Evolutionary conservation across 2,113 vertebrate species (phyloP).

Genomic region (Nettapus auritus): DNA sequence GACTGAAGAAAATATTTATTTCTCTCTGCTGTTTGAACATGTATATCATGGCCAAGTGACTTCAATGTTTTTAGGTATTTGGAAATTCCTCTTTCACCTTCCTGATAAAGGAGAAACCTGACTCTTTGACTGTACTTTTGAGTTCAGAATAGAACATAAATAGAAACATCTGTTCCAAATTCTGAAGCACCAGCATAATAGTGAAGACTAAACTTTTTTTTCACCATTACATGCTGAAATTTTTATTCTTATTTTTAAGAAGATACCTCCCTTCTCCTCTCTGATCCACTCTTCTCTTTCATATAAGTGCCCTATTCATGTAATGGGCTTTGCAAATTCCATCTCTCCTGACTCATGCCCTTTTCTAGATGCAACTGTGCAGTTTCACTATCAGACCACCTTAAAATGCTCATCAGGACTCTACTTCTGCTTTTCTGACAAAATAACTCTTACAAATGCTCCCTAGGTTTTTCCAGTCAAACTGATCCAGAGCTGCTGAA

Average conservation of each 20-base stretch:
- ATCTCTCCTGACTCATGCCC: rapidly evolving
- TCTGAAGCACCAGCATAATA: not conserved
- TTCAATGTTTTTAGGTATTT: not conserved
- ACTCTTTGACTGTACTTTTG: not conserved
- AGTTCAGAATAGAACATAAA: not conserved
- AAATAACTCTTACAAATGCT: not conserved
- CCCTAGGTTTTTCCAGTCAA: not conserved
- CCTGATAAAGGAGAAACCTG: not conserved
- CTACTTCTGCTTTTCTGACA: not conserved
- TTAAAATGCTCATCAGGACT: not conserved
- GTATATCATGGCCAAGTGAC: not conserved
- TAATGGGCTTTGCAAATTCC: not conserved
- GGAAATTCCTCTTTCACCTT: not conserved
- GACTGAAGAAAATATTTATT: not conserved
- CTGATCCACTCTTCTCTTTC: not conserved
- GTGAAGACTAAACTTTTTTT: not conserved
- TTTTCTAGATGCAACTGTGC: not conserved
- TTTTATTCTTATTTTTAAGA: not conserved
- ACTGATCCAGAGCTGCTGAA: not conserved
- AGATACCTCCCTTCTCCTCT: not conserved
- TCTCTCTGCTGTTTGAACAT: not conserved
- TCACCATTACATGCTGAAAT: not conserved
- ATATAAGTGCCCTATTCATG: not conserved
- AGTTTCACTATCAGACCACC: not conserved
- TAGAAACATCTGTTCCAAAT: not conserved